Evolutionary conservation across 92 coral and sea anemone genomes (phyloP), one percentile per base, ranked within the genome.

Genomic region (Heliopora coerulea): DNA sequence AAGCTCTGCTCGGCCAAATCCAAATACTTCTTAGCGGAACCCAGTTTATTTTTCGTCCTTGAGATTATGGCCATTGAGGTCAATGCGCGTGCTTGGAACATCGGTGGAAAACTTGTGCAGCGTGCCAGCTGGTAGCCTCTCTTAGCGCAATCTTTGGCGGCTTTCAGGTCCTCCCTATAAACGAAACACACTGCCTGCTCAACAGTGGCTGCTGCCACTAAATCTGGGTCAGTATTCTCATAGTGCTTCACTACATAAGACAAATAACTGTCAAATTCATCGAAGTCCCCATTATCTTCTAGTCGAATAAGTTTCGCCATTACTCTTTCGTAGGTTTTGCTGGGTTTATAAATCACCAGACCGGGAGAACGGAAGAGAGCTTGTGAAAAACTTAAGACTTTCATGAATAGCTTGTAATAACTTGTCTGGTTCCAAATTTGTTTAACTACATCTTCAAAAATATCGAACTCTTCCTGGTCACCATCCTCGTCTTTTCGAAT

Each of bases 211-310:
- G 26, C 49, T 3, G 69, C 49, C 4, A 34, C 69, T 20, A 62
- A 31, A 32, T 62, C 69, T 21, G 23, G 34, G 49, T 62, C 69
- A 3, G 15, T 48, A 44, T 62, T 62, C 23, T 34, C 69, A 7
- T 34, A 48, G 41, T 62, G 34, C 34, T 28, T 62, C 12, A 2
- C 11, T 48, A 62, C 49, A 18, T 34, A 5, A 23, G 4, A 12
- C 0, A 48, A 34, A 37, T 39, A 62, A 62, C 49, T 15, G 41
- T 62, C 49, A 19, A 35, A 27, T 35, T 62, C 26, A 15, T 18
- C 28, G 24, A 62, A 62, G 8, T 62, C 69, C 0, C 69, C 69
- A 34, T 62, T 62, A 48, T 62, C 69, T 19, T 62, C 49, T 3
- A 62, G 8, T 12, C 7, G 37, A 28, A 62, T 18, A 48, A 62